Evolutionary conservation across 2,113 vertebrate species (phyloP).

Genomic region (Chionomys nivalis): DNA sequence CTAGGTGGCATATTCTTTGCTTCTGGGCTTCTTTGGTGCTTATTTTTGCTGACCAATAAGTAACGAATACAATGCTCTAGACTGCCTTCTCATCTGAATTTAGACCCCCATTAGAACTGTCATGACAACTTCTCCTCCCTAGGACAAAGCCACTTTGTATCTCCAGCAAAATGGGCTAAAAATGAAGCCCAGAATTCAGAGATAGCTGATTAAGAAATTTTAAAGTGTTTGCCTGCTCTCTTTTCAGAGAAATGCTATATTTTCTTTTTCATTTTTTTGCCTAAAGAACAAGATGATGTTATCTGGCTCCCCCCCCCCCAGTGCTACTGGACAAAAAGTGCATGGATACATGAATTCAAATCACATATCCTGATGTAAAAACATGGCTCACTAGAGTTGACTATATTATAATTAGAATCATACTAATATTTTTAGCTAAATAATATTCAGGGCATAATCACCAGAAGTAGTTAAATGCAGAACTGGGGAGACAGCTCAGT

Average conservation of each 20-base stretch:
- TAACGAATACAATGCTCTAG: background rate
- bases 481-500: background rate
- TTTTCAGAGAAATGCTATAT: background rate
- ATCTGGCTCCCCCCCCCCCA: background rate
- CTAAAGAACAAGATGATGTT: background rate
- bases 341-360: background rate
- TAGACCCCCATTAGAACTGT: background rate
- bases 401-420: background rate
- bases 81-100: background rate
- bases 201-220: background rate
- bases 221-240: background rate
- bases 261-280: slow-evolving; percentile 23
- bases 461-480: background rate
- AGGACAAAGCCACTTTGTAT: background rate
- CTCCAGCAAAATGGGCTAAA: background rate
- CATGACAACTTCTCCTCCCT: background rate
- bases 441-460: background rate
- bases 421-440: slow-evolving; percentile 18
- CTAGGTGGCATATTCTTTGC: background rate
- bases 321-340: background rate
- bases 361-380: background rate
- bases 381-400: background rate
- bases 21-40: background rate
- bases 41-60: slow-evolving; percentile 18
- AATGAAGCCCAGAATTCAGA: background rate